A percentile compares a stretch with the other conserved stretches of the same genome.
phyloP scores from a whole-genome alignment of 2,113 vertebrate species.

The Gambusia holbrooki region DNA sequence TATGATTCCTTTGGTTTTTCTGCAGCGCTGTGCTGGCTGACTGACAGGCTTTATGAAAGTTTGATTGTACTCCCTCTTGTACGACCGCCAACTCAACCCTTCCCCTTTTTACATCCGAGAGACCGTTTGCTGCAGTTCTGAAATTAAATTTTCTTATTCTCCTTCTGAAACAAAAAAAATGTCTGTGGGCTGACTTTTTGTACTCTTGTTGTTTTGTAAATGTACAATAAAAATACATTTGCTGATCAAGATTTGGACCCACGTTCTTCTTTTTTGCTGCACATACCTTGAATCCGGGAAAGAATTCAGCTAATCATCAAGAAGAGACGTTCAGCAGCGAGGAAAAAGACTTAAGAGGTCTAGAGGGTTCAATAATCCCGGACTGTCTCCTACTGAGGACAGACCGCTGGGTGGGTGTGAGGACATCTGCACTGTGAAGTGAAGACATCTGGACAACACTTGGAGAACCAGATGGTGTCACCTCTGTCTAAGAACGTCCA shows the following conservation, averaged over 20 bases:
- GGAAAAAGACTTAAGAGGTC: no score
- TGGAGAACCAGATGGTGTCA: no score
- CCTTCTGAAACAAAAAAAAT: constrained; percentile 42
- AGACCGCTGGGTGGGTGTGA: no score
- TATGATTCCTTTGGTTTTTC: constrained; percentile 48
- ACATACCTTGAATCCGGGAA: no score
- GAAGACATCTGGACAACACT: no score
- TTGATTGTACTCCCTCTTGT: constrained; percentile 64
- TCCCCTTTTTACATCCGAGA: constrained; percentile 44
- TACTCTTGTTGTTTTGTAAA: constrained; percentile 86
- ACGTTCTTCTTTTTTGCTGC: background rate
- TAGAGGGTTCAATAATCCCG: no score
- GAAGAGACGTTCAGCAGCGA: no score
- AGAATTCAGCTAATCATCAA: no score
- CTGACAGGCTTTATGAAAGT: constrained; percentile 65
- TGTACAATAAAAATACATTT: constrained; percentile 84
- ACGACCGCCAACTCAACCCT: no score
- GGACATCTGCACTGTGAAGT: no score
- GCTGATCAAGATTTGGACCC: constrained; percentile 50
- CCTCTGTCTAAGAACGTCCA: no score
- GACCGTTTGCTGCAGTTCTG: constrained; percentile 70
- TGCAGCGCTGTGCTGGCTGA: constrained; percentile 43
- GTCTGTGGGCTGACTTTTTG: constrained; percentile 81
- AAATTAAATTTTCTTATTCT: constrained; percentile 68
- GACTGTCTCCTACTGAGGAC: no score